These are phyloP conservation scores for Mayetiola destructor DNA, from an alignment of 2,888 invertebrate species.

Conservation along the genomic window DNA sequence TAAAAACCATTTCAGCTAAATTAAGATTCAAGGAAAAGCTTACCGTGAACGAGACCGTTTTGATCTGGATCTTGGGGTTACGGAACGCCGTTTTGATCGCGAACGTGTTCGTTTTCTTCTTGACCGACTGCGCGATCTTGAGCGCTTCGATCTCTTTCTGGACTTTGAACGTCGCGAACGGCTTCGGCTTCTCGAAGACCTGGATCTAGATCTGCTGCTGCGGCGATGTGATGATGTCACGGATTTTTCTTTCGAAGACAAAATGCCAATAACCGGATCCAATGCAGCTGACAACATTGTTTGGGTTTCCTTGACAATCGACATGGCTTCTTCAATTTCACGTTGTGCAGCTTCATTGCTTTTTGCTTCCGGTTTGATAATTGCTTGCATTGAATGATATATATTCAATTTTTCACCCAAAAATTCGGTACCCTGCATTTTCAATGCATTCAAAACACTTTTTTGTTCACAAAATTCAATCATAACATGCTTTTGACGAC, in stretches of 20 bases:
- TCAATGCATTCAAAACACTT: conserved; percentile 70
- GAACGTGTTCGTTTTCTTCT: conserved; percentile 32
- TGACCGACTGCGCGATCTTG: conserved; percentile 13
- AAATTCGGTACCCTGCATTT: conserved; percentile 64
- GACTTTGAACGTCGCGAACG: conserved; percentile 44
- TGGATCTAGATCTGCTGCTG: conserved; percentile 27
- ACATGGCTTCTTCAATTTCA: conserved; percentile 96
- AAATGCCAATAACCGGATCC: conserved; percentile 75
- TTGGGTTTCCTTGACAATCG: conserved; percentile 89
- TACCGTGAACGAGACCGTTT: conserved; percentile 20
- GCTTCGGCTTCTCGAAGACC: conserved; percentile 46
- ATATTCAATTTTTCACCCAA: conserved; percentile 56
- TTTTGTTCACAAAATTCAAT: conserved; percentile 90
- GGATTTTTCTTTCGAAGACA: conserved; percentile 59
- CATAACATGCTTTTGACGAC: conserved; percentile 64
- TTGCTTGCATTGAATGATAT: conserved; percentile 82
- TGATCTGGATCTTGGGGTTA: conserved; percentile 3
- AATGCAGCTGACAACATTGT: conserved; percentile 87
- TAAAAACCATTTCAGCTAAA: neutral
- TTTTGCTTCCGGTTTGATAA: conserved; percentile 84
- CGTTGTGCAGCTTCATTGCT: conserved; percentile 89
- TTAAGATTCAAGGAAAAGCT: no score
- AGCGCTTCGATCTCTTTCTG: conserved; percentile 25
- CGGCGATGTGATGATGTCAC: conserved; percentile 39
- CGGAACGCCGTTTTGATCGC: conserved; percentile 23